Evolutionary conservation across 92 coral and sea anemone genomes (phyloP), one percentile per base, ranked within the genome.

Genomic region (Zoanthus solanderi): DNA sequence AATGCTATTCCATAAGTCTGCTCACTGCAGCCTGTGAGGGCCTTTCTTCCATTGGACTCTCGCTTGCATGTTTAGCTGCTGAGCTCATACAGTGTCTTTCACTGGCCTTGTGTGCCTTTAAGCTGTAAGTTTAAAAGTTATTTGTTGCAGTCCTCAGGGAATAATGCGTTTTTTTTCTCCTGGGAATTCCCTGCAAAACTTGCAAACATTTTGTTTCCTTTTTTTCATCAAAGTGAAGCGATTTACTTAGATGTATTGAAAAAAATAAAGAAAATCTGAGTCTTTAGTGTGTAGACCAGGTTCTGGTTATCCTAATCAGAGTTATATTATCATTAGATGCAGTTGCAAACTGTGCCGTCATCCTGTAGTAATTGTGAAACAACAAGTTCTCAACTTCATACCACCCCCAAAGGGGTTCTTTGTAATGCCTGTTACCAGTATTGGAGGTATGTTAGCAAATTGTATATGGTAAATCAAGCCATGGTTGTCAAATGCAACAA

Each of bases 361-460:
- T 57, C 95, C 78, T 95, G 98, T 87, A 71, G 77, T 16, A 94
- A 95, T 67, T 96, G 99, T 74, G 93, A 92, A 28, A 78, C 89
- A 12, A 93, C 95, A 79, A 81, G 89, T 13, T 88, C 88, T 37
- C 99, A 95, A 74, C 87, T 96, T 87, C 98, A 96, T 60, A 72
- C 91, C 18, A 95, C 99, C 14, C 95, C 97, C 75, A 96, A 91
- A 79, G 99, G 99, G 50, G 91, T 79, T 52, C 75, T 96, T 86
- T 96, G 99, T 75, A 92, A 90, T 71, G 96, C 97, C 10, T 96
- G 99, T 66, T 95, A 96, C 88, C 99, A 96, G 44, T 95, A 92
- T 83, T 92, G 94, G 94, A 96, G 94, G 99, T 96, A 87, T 4
- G 77, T 34, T 48, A n/a, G 29, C 69, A 17, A n/a, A n/a, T 7